phyloP scores from a whole-genome alignment of 2,797 vertebrate species.

The Xenopus petersii region DNA sequence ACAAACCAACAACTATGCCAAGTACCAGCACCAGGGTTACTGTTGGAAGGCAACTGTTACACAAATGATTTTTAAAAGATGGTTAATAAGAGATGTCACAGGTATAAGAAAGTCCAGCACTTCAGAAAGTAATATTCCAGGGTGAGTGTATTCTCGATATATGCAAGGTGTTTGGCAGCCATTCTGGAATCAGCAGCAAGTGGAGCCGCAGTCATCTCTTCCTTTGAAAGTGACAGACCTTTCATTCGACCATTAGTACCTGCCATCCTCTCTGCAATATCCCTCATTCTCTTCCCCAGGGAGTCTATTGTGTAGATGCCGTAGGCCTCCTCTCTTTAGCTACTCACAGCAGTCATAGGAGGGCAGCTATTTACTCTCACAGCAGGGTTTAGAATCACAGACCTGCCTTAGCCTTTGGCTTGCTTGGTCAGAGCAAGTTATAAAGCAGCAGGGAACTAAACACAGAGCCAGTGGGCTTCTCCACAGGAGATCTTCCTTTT shows the following conservation, averaged over 20 bases:
- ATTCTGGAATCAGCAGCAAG: constrained; percentile 6
- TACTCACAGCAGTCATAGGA: constrained; percentile 71
- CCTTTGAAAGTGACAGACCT: constrained; percentile 74
- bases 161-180: constrained; percentile 27
- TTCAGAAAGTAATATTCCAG: neutral
- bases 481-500: constrained; percentile 27
- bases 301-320: constrained; percentile 31
- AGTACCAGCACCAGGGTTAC: too few relatives aligned
- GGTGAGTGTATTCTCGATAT: neutral
- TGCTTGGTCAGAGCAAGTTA: constrained; percentile 68
- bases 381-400: constrained; percentile 77
- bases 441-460: constrained; percentile 68
- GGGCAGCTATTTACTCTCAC: constrained; percentile 74
- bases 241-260: constrained; percentile 79
- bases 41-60: too few relatives aligned
- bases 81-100: too few relatives aligned
- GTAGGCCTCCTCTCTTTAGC: constrained; percentile 62
- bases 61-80: too few relatives aligned
- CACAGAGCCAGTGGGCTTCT: constrained; percentile 58
- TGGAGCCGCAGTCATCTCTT: constrained; percentile 38
- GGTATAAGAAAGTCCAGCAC: neutral
- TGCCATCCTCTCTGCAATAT: constrained; percentile 70
- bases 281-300: constrained; percentile 64
- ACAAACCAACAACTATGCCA: too few relatives aligned
- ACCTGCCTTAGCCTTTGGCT: constrained; percentile 81